phyloP scores from a whole-genome alignment of 2,113 vertebrate species.

The Hemichromis elongatus region DNA sequence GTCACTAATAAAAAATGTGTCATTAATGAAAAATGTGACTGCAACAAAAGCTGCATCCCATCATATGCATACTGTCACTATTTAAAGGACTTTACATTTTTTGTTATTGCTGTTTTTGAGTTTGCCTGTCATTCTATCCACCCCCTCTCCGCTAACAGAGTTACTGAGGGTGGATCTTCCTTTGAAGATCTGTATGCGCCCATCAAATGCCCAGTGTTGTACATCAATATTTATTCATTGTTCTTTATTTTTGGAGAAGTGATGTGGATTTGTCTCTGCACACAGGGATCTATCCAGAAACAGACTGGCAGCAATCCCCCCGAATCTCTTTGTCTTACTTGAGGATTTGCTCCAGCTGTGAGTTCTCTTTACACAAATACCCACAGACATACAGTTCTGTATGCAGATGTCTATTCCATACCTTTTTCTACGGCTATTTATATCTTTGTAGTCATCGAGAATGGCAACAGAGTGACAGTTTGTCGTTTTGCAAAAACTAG shows the following conservation, averaged over 20 bases:
- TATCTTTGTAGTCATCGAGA: background rate
- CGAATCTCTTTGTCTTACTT: slow-evolving; percentile 81
- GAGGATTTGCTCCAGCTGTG: slow-evolving; percentile 92
- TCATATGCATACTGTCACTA: background rate
- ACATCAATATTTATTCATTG: background rate
- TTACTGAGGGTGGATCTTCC: background rate
- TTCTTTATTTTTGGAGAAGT: background rate
- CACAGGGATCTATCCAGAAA: slow-evolving; percentile 93
- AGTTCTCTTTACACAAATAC: slow-evolving; percentile 61
- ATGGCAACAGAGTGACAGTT: background rate
- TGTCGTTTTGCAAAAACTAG: accelerated
- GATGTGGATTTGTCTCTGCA: slow-evolving; percentile 31
- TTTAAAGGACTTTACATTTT: background rate
- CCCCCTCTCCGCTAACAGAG: background rate
- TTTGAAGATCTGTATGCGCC: background rate
- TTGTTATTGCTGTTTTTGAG: background rate
- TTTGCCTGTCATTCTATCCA: background rate
- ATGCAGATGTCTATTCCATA: background rate
- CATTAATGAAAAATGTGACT: background rate
- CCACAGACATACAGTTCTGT: background rate
- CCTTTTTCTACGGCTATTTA: background rate
- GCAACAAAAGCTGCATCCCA: accelerated
- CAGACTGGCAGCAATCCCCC: slow-evolving; percentile 82
- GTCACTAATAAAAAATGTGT: background rate
- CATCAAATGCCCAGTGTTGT: background rate